phyloP scores from a whole-genome alignment of 2,113 vertebrate species.

The Peromyscus californicus region DNA sequence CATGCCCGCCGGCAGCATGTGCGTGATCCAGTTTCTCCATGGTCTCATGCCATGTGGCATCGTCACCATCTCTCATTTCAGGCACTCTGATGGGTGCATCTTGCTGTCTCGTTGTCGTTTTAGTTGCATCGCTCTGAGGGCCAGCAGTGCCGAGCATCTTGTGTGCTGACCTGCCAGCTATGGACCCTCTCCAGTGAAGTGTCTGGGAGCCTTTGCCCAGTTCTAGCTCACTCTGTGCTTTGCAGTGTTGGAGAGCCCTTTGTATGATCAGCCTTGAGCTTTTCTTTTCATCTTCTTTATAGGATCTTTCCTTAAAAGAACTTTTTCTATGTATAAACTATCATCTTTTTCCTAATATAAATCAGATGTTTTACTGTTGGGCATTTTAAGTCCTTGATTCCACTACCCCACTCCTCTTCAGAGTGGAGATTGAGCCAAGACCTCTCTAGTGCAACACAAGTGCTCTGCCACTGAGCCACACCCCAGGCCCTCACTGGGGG shows the following conservation, averaged over 20 bases:
- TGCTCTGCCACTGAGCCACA: neutral
- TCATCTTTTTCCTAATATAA: neutral
- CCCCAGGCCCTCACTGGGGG: too few relatives aligned
- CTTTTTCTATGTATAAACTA: neutral
- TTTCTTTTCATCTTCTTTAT: slow-evolving; percentile 26
- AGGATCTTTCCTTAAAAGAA: neutral
- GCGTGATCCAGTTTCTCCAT: neutral
- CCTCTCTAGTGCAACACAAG: neutral
- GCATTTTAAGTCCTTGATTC: neutral
- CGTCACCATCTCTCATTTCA: neutral
- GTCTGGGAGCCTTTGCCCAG: neutral
- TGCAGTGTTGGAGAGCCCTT: slow-evolving; percentile 9
- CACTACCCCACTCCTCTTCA: neutral
- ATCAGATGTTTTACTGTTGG: neutral
- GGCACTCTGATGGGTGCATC: neutral
- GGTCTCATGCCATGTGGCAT: neutral
- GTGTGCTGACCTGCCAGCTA: slow-evolving; percentile 31
- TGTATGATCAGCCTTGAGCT: neutral
- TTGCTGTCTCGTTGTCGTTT: neutral
- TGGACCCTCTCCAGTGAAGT: neutral
- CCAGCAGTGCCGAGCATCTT: neutral
- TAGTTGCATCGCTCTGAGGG: slow-evolving; percentile 17
- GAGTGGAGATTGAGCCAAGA: neutral
- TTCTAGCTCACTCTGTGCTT: neutral
- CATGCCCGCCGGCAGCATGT: neutral